These are phyloP conservation scores for Drosophila elegans DNA, from an alignment of 1,140 invertebrate genomes.

Conservation along the genomic window DNA sequence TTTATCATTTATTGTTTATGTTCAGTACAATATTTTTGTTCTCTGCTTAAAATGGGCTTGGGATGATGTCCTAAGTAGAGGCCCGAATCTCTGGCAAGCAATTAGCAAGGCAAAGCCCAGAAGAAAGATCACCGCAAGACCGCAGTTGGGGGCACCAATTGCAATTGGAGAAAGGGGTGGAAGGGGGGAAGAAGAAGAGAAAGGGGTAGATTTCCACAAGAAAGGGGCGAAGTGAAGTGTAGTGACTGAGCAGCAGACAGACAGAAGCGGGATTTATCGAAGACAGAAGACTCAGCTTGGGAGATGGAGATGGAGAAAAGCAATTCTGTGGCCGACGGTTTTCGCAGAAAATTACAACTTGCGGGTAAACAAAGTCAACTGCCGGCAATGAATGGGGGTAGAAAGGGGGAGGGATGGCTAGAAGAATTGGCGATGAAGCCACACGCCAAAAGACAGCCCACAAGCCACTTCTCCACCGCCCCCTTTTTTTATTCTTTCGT, in stretches of 20 bases:
- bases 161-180: slow-evolving; percentile 15
- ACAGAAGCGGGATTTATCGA: slow-evolving; percentile 81
- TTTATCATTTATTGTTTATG: neutral
- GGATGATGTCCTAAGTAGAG: slow-evolving; percentile 45
- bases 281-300: slow-evolving; percentile 34
- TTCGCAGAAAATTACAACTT: slow-evolving; percentile 82
- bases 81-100: slow-evolving; percentile 59
- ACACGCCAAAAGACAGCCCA: slow-evolving; percentile 67
- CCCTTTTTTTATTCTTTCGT: neutral
- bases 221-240: slow-evolving; percentile 7
- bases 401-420: neutral
- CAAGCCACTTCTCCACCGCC: slow-evolving; percentile 18
- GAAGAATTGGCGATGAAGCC: slow-evolving; percentile 54
- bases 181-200: neutral
- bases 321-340: slow-evolving; percentile 78
- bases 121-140: slow-evolving; percentile 46
- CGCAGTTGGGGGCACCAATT: slow-evolving; percentile 44
- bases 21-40: neutral
- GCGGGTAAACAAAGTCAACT: slow-evolving; percentile 82
- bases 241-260: slow-evolving; percentile 28
- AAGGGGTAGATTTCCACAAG: neutral
- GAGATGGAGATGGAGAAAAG: slow-evolving; percentile 53
- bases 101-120: slow-evolving; percentile 55
- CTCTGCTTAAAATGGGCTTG: neutral
- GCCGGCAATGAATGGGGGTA: slow-evolving; percentile 25